Percentiles rank a stretch among this genome's conserved stretches.
phyloP scores from a whole-genome alignment of 2,888 invertebrate genomes.

The Erebia aethiops region DNA sequence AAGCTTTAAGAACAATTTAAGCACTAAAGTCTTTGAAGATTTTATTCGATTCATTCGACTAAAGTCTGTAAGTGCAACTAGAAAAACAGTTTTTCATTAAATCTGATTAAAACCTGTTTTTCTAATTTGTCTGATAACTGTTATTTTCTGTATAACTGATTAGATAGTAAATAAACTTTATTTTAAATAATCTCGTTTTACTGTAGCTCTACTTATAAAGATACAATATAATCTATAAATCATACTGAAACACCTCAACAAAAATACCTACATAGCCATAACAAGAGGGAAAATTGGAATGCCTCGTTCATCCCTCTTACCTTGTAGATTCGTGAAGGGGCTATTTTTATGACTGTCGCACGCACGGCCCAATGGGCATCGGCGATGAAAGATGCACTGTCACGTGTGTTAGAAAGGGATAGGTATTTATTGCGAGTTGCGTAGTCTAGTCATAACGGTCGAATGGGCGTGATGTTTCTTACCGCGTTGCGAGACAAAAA shows the following conservation, averaged over 20 bases:
- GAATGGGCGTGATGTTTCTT: slow-evolving; percentile 84
- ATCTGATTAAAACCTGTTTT: too few species aligned
- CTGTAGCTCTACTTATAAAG: slow-evolving; percentile 12
- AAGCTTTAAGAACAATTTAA: too few species aligned
- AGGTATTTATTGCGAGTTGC: slow-evolving; percentile 74
- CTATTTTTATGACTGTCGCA: slow-evolving; percentile 83
- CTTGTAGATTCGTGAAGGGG: slow-evolving; percentile 81
- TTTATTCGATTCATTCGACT: too few species aligned
- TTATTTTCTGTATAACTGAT: too few species aligned
- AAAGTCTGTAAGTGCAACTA: too few species aligned
- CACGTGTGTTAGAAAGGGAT: slow-evolving; percentile 76
- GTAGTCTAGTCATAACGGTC: slow-evolving; percentile 82
- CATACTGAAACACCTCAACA: slow-evolving; percentile 57
- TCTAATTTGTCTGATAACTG: too few species aligned
- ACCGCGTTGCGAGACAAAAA: slow-evolving; percentile 81
- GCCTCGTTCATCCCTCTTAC: slow-evolving; percentile 55
- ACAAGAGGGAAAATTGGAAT: slow-evolving; percentile 79
- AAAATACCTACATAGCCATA: slow-evolving; percentile 53
- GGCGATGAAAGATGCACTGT: slow-evolving; percentile 66
- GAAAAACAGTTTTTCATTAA: not conserved
- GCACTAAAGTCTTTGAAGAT: too few species aligned
- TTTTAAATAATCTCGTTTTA: not conserved
- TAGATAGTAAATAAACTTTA: not conserved
- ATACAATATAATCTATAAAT: slow-evolving; percentile 3
- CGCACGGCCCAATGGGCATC: slow-evolving; percentile 81